Evolutionary conservation across 2,888 invertebrate species (phyloP).

Genomic region (Tachina fera): DNA sequence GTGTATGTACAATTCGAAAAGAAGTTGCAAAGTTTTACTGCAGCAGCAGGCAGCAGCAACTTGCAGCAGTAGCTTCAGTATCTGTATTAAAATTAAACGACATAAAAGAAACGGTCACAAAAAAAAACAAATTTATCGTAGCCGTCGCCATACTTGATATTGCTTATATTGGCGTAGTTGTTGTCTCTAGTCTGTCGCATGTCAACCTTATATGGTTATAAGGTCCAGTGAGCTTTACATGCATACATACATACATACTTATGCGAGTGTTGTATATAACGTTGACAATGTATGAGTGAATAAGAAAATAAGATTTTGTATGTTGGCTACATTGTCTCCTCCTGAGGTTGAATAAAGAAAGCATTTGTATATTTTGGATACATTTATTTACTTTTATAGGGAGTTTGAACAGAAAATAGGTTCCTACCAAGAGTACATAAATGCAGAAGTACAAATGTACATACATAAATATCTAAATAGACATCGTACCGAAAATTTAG

Average conservation of each 20-base stretch:
- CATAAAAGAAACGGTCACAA: constrained; percentile 67
- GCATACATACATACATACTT: background rate
- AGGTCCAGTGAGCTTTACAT: constrained; percentile 67
- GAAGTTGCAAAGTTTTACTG: constrained; percentile 31
- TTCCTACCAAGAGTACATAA: background rate
- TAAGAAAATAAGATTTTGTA: constrained; percentile 58
- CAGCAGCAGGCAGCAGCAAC: constrained; percentile 15
- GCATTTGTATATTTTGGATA: constrained; percentile 39
- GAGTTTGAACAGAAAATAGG: constrained; percentile 7
- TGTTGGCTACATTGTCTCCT: background rate
- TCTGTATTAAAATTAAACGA: constrained; percentile 57
- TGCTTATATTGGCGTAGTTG: constrained; percentile 32
- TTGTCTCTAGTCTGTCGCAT: constrained; percentile 65
- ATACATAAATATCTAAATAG: background rate
- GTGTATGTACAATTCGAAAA: constrained; percentile 3
- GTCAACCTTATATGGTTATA: constrained; percentile 71
- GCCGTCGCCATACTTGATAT: constrained; percentile 40
- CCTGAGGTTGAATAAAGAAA: constrained; percentile 63
- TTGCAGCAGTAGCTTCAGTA: constrained; percentile 29
- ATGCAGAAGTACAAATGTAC: background rate
- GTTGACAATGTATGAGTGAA: constrained; percentile 69
- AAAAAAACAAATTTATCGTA: constrained; percentile 37
- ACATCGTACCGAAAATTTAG: constrained; percentile 39
- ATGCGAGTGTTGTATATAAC: constrained; percentile 19
- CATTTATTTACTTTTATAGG: constrained; percentile 33